Conservation (phyloP, 2,888 invertebrate species). For the Heliothis peltigera region DNA sequence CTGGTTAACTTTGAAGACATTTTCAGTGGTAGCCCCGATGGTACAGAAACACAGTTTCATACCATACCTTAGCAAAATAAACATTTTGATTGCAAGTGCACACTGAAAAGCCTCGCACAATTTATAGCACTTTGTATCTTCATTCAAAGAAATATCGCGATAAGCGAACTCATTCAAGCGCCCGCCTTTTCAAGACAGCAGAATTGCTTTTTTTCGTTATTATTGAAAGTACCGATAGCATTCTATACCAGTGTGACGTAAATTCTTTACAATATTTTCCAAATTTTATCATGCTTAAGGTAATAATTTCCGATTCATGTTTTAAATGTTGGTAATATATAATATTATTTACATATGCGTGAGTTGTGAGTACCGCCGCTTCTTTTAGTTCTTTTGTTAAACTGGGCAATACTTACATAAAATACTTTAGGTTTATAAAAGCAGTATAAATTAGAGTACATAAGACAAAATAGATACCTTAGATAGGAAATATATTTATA, state of each 20-base stretch:
- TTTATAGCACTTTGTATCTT: slow-evolving; percentile 57
- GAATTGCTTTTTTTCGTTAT: slow-evolving; percentile 55
- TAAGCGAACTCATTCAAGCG: slow-evolving; percentile 59
- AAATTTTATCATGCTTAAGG: background rate
- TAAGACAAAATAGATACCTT: too few relatives aligned
- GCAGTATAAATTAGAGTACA: too few relatives aligned
- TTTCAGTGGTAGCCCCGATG: too few relatives aligned
- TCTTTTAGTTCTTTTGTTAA: too few relatives aligned
- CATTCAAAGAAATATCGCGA: slow-evolving; percentile 62
- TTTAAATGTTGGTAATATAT: background rate
- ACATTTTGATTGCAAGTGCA: slow-evolving; percentile 52
- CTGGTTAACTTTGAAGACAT: too few relatives aligned
- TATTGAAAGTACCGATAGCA: slow-evolving; percentile 54
- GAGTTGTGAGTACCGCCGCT: too few relatives aligned
- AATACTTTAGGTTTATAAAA: too few relatives aligned
- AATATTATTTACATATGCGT: too few relatives aligned
- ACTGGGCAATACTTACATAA: too few relatives aligned
- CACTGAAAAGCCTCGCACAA: slow-evolving; percentile 41
- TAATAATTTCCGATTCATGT: background rate
- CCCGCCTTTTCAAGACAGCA: slow-evolving; percentile 43
- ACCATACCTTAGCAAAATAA: slow-evolving; percentile 28
- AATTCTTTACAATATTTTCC: slow-evolving; percentile 24
- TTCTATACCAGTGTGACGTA: slow-evolving; percentile 22
- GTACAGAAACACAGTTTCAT: slow-evolving; percentile 6
- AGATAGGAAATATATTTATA: too few relatives aligned